phyloP scores from a whole-genome alignment of 2,797 vertebrate species.

The Eutrigla gurnardus region DNA sequence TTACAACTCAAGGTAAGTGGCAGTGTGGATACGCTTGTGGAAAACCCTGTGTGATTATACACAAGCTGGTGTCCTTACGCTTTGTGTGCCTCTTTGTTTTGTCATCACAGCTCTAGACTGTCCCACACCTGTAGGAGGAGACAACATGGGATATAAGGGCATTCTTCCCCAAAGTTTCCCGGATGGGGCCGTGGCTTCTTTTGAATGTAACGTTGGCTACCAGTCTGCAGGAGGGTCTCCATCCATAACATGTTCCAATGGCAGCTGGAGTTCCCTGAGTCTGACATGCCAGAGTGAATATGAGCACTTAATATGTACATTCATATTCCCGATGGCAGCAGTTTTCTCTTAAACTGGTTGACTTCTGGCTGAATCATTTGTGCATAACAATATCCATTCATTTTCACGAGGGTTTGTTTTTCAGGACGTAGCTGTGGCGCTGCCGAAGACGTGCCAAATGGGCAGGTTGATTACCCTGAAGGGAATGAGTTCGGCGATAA shows the following conservation, averaged over 20 bases:
- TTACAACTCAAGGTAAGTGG: slow-evolving; percentile 58
- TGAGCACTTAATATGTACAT: background rate
- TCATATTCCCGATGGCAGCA: background rate
- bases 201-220: slow-evolving; percentile 57
- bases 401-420: background rate
- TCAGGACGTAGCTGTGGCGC: slow-evolving; percentile 50
- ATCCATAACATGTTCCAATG: slow-evolving; percentile 35
- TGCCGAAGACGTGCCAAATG: fast-evolving
- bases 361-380: background rate
- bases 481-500: slow-evolving; percentile 43
- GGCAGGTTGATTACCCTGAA: fast-evolving
- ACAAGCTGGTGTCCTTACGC: slow-evolving; percentile 9
- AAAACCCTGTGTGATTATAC: background rate
- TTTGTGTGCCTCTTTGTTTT: background rate
- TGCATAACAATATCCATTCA: background rate
- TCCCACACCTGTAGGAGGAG: background rate
- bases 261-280: slow-evolving; percentile 20
- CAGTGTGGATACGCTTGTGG: background rate
- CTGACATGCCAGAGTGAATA: slow-evolving; percentile 72
- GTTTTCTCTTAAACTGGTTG: background rate
- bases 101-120: slow-evolving; percentile 60
- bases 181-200: background rate
- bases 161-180: background rate
- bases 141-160: slow-evolving; percentile 19
- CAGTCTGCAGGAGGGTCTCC: fast-evolving